Evolutionary conservation across 2,888 invertebrate species (phyloP), one percentile per base, ranked within the genome.

Genomic region (Gisinianus flammeolus): DNA sequence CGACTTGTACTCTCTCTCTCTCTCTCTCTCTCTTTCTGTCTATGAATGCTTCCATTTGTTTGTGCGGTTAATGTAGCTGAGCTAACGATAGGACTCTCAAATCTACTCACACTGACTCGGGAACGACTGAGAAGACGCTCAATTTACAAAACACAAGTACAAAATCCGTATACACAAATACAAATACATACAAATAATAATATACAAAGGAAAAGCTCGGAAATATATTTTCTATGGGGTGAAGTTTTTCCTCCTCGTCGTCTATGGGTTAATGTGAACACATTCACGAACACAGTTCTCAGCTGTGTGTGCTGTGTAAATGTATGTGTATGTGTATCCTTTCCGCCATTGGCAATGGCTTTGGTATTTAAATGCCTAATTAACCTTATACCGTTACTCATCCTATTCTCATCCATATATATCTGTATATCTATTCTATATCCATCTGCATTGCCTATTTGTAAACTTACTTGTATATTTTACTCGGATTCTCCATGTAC

Each of bases 361-460:
- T 67, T 67, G 67, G 31, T 33, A 67, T 67, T 67, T 67, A 33
- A 44, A 68, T 44, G n/a, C 30, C 68, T 68, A 68, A 68, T 68
- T 68, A 44, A 44, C 35, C 44, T 68, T 68, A n/a, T n/a, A 68
- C 68, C 68, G 68, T 68, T 68, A 35, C 68, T 68, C 68, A 22
- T 64, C 24, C 24, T 28, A 12, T 64, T 4, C 62, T 4, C 24
- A 6, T n/a, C 10, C 22, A 22, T n/a, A 58, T 44, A 44, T 44
- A 44, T 10, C 6, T 44, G 44, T 44, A 44, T 44, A 44, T 44
- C n/a, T n/a, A n/a, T n/a, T n/a, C n/a, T n/a, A n/a, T n/a, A n/a
- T n/a, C n/a, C n/a, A n/a, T n/a, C n/a, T n/a, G n/a, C n/a, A n/a
- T n/a, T n/a, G n/a, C n/a, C n/a, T n/a, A n/a, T n/a, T n/a, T n/a